Evolutionary conservation across 1,140 invertebrate genomes (phyloP).

Genomic region (Centruroides sculpturatus): DNA sequence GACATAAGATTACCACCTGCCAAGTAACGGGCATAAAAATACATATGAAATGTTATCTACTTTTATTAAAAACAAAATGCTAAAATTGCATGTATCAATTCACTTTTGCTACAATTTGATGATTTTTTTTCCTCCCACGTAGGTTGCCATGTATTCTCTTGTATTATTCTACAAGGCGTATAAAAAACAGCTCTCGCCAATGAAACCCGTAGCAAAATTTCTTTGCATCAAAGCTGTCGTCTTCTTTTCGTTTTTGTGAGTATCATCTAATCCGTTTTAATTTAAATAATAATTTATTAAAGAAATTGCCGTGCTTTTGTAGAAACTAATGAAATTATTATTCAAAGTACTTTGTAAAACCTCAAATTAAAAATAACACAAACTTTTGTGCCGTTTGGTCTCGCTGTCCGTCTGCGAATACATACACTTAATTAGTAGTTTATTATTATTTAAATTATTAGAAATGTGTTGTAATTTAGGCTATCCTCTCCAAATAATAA

Average conservation of each 20-base stretch:
- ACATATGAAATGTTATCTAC: no score
- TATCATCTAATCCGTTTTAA: constrained; percentile 20
- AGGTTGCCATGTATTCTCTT: constrained; percentile 81
- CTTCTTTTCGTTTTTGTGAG: constrained; percentile 97
- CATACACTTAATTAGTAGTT: no score
- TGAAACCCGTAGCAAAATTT: constrained; percentile 89
- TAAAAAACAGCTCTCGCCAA: constrained; percentile 66
- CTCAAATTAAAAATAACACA: neutral
- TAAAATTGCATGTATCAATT: no score
- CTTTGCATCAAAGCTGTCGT: constrained; percentile 96
- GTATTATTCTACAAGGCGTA: constrained; percentile 87
- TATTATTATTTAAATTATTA: no score
- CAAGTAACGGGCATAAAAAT: no score
- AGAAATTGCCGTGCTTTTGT: neutral
- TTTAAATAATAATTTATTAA: neutral
- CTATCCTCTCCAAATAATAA: no score
- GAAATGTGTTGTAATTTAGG: no score
- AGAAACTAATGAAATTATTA: neutral
- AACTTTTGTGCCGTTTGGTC: no score
- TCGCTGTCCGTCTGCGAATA: no score
- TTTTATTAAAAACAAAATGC: no score
- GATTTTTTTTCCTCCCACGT: neutral
- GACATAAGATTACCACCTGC: no score
- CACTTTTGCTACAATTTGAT: no score
- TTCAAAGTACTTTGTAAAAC: neutral